phyloP scores from a whole-genome alignment of 30 jellyfish, hydroid and myxozoan species.

The Turritopsis rubra region DNA sequence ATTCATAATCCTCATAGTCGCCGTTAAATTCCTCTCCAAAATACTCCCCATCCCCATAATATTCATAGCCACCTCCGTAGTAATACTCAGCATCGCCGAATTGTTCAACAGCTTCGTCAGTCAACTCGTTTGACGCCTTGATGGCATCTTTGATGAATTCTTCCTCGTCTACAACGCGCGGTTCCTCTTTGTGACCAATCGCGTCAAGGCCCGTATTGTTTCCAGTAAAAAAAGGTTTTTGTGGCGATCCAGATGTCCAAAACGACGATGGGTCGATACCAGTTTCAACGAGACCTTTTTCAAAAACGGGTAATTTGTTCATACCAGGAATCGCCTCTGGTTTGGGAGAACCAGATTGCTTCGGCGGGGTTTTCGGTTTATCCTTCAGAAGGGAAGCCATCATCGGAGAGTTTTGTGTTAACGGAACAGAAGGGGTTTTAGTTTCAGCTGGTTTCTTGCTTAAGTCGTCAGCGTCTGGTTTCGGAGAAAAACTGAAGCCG shows the following conservation, averaged over 20 bases:
- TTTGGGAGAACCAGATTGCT: constrained; percentile 5
- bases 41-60: constrained; percentile 49
- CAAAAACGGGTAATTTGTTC: constrained; percentile 39
- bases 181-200: constrained; percentile 39
- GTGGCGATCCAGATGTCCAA: constrained; percentile 39
- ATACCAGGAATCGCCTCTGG: constrained; percentile 26
- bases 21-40: constrained; percentile 13
- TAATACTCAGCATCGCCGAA: constrained; percentile 29
- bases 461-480: background rate
- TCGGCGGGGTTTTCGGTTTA: constrained; percentile 18
- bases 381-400: constrained; percentile 31
- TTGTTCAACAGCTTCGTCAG: constrained; percentile 22
- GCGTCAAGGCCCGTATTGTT: constrained; percentile 35
- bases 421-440: background rate
- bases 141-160: constrained; percentile 48
- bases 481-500: constrained; percentile 38
- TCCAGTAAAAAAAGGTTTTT: constrained; percentile 27
- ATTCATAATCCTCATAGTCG: constrained; percentile 43
- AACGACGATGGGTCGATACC: constrained; percentile 41
- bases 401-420: constrained; percentile 27
- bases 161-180: constrained; percentile 46
- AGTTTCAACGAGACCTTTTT: constrained; percentile 36
- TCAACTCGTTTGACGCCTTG: constrained; percentile 37
- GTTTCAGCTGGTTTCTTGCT: background rate
- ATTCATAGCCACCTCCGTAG: constrained; percentile 25